These are phyloP conservation scores for Listronotus oregonensis DNA, from an alignment of 1,140 invertebrate species.

Conservation along the genomic window DNA sequence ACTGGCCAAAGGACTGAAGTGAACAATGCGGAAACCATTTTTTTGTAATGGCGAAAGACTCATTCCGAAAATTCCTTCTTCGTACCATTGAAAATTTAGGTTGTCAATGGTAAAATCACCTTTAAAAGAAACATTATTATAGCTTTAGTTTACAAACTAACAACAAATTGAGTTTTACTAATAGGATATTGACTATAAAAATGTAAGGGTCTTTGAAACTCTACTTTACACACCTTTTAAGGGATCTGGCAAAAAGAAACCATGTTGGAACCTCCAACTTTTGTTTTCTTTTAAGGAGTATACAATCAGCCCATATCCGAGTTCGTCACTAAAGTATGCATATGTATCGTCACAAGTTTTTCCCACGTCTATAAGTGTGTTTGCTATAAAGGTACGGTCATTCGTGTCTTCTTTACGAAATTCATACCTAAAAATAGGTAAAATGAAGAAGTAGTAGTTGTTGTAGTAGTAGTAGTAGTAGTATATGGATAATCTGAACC, in stretches of 20 bases:
- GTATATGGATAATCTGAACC: too few species aligned
- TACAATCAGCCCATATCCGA: conserved; percentile 77
- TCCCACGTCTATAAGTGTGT: conserved; percentile 78
- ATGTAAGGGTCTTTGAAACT: too few species aligned
- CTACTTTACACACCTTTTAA: conserved; percentile 63
- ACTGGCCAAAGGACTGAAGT: conserved; percentile 78
- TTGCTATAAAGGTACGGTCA: conserved; percentile 78
- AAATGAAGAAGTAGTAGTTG: conserved; percentile 65
- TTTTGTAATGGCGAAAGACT: conserved; percentile 66
- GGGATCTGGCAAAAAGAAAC: conserved; percentile 80
- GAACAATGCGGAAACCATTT: conserved; percentile 71
- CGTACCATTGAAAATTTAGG: conserved; percentile 79
- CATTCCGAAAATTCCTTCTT: conserved; percentile 82
- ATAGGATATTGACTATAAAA: too few species aligned
- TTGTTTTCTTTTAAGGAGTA: conserved; percentile 76
- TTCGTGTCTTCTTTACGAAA: conserved; percentile 74
- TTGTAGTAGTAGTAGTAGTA: conserved; percentile 75
- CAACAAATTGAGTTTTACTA: too few species aligned
- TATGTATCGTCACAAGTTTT: conserved; percentile 75
- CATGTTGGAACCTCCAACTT: conserved; percentile 77
- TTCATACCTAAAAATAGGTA: conserved; percentile 61
- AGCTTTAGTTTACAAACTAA: not conserved
- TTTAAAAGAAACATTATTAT: conserved; percentile 9
- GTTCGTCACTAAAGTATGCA: conserved; percentile 80
- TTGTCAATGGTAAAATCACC: conserved; percentile 75